Percentiles rank a stretch among this genome's conserved stretches.
Evolutionary conservation across 2,113 vertebrate species (phyloP).

Genomic region (Sinocyclocheilus rhinocerous): DNA sequence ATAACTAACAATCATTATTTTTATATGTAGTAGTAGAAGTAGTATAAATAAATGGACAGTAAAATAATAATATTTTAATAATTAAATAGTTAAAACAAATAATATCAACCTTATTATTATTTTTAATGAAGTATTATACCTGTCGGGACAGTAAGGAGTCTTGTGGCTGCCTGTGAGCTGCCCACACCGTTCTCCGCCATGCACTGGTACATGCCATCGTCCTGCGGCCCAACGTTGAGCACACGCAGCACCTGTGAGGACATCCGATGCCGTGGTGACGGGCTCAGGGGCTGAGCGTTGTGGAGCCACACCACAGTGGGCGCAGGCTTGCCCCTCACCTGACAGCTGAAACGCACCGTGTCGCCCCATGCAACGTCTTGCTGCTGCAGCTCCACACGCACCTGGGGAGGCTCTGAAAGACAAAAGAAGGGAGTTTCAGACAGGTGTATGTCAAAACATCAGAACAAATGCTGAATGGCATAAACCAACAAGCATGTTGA

Average conservation of each 20-base stretch:
- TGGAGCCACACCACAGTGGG: constrained; percentile 90
- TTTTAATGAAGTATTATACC: constrained; percentile 70
- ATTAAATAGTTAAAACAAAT: background rate
- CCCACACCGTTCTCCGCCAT: constrained; percentile 94
- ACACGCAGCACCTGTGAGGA: constrained; percentile 76
- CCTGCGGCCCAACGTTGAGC: constrained; percentile 84
- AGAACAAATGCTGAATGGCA: background rate
- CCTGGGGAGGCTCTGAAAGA: constrained; percentile 88
- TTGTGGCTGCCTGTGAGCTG: constrained; percentile 88
- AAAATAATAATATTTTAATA: background rate
- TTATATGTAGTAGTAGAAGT: no score
- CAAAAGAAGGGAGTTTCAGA: background rate
- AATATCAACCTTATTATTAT: background rate
- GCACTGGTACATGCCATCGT: constrained; percentile 94
- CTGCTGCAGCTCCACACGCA: constrained; percentile 89
- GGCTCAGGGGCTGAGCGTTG: constrained; percentile 81
- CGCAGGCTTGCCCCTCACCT: constrained; percentile 86
- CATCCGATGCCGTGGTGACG: constrained; percentile 81
- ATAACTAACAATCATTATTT: no score
- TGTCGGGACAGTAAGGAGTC: constrained; percentile 79
- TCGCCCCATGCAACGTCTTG: constrained; percentile 85
- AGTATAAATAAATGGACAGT: no score
- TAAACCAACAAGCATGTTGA: background rate
- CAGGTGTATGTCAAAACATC: background rate
- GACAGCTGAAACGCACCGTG: constrained; percentile 88